Percentiles rank a stretch among this genome's conserved stretches.
These are phyloP conservation scores for Mesitornis unicolor DNA, from an alignment of 2,113 vertebrate species.

Conservation along the genomic window DNA sequence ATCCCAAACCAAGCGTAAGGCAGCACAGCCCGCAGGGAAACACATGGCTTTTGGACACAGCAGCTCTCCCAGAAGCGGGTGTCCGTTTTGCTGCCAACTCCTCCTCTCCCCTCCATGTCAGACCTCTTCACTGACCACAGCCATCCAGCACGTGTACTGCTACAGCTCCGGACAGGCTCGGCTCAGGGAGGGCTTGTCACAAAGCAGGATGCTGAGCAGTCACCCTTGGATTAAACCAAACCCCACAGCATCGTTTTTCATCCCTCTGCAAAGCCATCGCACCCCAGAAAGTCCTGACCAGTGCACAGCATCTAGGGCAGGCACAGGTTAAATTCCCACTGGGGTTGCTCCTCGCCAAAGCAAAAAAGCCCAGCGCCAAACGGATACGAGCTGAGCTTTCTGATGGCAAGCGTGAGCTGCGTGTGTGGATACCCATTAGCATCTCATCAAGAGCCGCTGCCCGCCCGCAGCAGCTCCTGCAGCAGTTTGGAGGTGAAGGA, in stretches of 20 bases:
- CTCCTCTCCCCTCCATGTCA: conserved; percentile 29
- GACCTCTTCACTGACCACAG: not conserved
- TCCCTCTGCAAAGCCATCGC: not conserved
- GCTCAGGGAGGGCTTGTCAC: not conserved
- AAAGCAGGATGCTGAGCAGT: not conserved
- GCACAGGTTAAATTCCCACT: not conserved
- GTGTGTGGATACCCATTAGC: not conserved
- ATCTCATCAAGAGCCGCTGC: conserved; percentile 8
- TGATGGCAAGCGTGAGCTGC: not conserved
- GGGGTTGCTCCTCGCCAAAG: not conserved
- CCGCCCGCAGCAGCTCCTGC: not conserved
- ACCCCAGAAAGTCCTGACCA: not conserved
- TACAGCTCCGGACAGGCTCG: not conserved
- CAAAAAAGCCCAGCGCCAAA: not conserved
- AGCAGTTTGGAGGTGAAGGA: conserved; percentile 24
- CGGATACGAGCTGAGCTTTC: not conserved
- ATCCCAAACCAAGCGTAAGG: not conserved
- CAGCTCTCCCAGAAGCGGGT: not conserved
- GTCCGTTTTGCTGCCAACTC: not conserved
- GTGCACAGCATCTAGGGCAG: not conserved
- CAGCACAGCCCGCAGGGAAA: not conserved
- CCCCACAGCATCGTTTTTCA: rapidly evolving
- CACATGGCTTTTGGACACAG: rapidly evolving
- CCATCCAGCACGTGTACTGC: not conserved
- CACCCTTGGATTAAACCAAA: not conserved